Percentiles rank a stretch among this genome's conserved stretches.
These are phyloP conservation scores for Drosophila kambysellisi DNA, from an alignment of 2,888 invertebrate genomes.

Conservation along the genomic window DNA sequence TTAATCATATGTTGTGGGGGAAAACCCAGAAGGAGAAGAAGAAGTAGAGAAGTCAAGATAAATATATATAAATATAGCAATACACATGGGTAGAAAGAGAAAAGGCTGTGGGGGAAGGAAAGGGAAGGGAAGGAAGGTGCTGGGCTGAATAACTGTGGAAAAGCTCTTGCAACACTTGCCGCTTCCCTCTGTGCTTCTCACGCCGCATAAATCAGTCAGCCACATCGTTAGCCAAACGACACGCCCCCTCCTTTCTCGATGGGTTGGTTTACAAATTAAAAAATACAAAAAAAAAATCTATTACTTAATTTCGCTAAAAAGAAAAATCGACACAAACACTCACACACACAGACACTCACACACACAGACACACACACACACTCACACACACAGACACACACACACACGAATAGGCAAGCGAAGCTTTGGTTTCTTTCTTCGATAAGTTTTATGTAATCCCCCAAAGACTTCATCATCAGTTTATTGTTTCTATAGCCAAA, in stretches of 20 bases:
- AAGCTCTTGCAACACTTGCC: constrained; percentile 19
- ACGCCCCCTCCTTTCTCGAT: constrained; percentile 18
- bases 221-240: constrained; percentile 50
- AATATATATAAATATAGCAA: neutral
- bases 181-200: constrained; percentile 38
- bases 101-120: too few species aligned
- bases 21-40: neutral
- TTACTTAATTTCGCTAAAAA: constrained; percentile 74
- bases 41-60: constrained; percentile 3
- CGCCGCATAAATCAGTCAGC: constrained; percentile 39
- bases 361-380: neutral
- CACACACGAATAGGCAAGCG: constrained; percentile 6
- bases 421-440: constrained; percentile 38
- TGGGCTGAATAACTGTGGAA: neutral
- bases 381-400: neutral
- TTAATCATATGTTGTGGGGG: constrained; percentile 31
- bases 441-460: constrained; percentile 63
- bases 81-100: neutral
- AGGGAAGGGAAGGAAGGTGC: neutral
- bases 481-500: constrained; percentile 65
- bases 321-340: constrained; percentile 44
- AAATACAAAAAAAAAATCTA: constrained; percentile 34
- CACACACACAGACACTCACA: neutral
- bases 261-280: neutral
- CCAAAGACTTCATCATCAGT: constrained; percentile 19